Base-by-base conservation (phyloP, 2,888 invertebrate species). In the Helicoverpa assulta region DNA sequence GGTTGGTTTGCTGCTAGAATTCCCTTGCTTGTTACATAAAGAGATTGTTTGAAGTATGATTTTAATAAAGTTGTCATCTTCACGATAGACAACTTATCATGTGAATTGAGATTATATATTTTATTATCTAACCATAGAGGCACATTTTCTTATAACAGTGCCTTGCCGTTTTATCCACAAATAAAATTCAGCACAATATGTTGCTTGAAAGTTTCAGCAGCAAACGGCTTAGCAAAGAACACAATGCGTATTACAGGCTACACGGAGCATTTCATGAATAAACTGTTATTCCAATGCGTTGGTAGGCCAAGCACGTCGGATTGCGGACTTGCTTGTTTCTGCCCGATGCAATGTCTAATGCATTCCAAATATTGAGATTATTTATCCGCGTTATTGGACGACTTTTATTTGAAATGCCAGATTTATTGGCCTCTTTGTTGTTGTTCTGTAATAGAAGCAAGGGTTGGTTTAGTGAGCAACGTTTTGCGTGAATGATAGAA, bases 291-390 rank as follows among this genome's bases (percentile, higher is more conserved):
- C 59, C 61, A 59, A 21, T 43, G 6, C 12, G n/a, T 80, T 70
- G 12, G 71, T 65, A 84, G 29, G 6, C 56, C 26, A 55, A 33
- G 64, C 82, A 82, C 82, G 82, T 83, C 16, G 65, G 26, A 65
- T 51, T 70, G 63, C 70, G 70, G 66, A 59, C 56, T 73, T 19
- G 33, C 59, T 70, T 77, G 71, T 75, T 73, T 67, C 74, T 60
- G 58, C 51, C 52, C 60, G 21, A 54, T 80, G 66, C 70, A 74
- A 56, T 65, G 51, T 70, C 64, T 69, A 79, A 73, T 83, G 74
- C 83, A 79, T 83, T 77, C 56, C 62, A 67, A 76, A 77, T 81
- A 74, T 73, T 73, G 54, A 65, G 65, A 73, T 67, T 57, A 65
- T n/a, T n/a, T 67, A 71, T 61, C 61, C 40, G 47, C 14, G 53